Conservation (phyloP, 2,113 vertebrate genomes). For the Dendropsophus ebraccatus region DNA sequence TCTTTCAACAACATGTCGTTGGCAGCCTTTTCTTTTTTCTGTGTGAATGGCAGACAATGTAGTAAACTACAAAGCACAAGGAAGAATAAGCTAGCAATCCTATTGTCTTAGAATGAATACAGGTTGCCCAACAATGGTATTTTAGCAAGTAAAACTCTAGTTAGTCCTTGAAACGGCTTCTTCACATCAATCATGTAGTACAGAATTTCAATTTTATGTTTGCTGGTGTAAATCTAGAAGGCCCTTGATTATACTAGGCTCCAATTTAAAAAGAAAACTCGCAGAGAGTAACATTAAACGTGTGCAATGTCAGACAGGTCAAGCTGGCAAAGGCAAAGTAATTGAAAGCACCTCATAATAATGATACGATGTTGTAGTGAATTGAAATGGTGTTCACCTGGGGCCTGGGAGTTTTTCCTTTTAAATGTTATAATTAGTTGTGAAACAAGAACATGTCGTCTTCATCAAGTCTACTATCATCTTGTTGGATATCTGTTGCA, state of each 20-base stretch:
- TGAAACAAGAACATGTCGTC: conserved; percentile 69
- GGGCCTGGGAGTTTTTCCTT: conserved; percentile 73
- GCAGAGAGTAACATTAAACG: conserved; percentile 59
- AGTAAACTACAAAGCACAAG: conserved; percentile 42
- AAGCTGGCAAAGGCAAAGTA: conserved; percentile 58
- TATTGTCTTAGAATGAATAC: conserved; percentile 51
- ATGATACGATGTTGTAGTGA: conserved; percentile 59
- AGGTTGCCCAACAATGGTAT: conserved; percentile 16
- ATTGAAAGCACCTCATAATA: conserved; percentile 59
- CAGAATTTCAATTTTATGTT: conserved; percentile 36
- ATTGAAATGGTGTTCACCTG: conserved; percentile 63
- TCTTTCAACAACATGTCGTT: conserved; percentile 51
- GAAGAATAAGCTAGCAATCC: conserved; percentile 45
- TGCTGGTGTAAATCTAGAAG: conserved; percentile 53
- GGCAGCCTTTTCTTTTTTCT: conserved; percentile 40
- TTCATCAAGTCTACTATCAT: conserved; percentile 67
- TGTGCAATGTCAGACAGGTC: conserved; percentile 19
- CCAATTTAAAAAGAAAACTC: conserved; percentile 57
- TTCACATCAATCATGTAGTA: conserved; percentile 35
- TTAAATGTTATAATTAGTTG: conserved; percentile 76
- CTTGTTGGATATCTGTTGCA: conserved; percentile 65
- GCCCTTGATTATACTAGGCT: conserved; percentile 22
- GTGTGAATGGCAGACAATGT: conserved; percentile 43
- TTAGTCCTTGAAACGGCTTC: conserved; percentile 52
- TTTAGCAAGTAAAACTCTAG: conserved; percentile 52